Evolutionary conservation across 2,113 vertebrate species (phyloP), one percentile per base, ranked within the genome.

Genomic region (Gadus chalcogrammus): DNA sequence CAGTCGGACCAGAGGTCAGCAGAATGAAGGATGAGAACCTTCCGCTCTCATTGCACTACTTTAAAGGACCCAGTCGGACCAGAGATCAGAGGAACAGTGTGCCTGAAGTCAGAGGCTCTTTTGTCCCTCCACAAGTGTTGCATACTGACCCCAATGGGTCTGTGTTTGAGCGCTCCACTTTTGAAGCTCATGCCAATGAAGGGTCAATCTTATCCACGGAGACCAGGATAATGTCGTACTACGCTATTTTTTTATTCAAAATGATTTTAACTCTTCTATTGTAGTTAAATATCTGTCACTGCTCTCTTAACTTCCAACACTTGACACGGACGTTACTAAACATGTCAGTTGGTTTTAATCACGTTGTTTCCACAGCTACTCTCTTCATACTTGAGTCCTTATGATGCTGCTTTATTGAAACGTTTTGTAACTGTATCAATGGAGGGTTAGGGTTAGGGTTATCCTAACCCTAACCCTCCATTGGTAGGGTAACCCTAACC

Each of bases 371-470:
- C n/a, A 17, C 12, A 18, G 9, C n/a, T 18, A 20, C n/a, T 12
- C 17, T 11, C 18, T 61, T 22, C 59, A 61, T 61, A 61, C 59
- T 59, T 59, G 56, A 61, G 59, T 20, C 59, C 20, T 18, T 61
- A 61, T 61, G 59, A 61, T 61, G 59, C 59, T 61, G 59, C 59
- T 61, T 61, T 20, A 12, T 61, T 12, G 22, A 60, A 61, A 61
- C 20, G 18, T 61, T 61, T 61, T 18, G n/a, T 20, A 12, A 61
- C n/a, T 20, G 20, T 20, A 20, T 20, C 20, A 20, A 20, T 20
- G 20, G 20, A 20, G 20, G 20, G 20, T 20, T 20, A 20, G 20
- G 20, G 20, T 20, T 20, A 20, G 20, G 20, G 1, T 20, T 1
- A 20, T 1, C 20, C 20, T 20, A 20, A 1, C 20, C 20, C 20